These are phyloP conservation scores for Dynastes tityus DNA, from an alignment of 2,888 invertebrate species.

Conservation along the genomic window DNA sequence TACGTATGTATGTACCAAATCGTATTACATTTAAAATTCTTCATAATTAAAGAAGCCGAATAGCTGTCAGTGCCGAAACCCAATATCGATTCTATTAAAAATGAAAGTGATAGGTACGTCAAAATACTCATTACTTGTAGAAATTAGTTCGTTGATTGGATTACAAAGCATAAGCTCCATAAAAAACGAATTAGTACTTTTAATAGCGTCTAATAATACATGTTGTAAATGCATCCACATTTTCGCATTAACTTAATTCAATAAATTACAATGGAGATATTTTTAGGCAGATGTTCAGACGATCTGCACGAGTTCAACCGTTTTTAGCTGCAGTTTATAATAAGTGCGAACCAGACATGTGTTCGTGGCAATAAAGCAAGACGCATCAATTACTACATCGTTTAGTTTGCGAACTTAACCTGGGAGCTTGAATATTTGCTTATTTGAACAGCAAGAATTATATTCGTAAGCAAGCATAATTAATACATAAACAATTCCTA, in stretches of 20 bases:
- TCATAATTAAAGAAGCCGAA: too few species aligned
- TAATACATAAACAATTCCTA: too few species aligned
- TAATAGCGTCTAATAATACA: slow-evolving; percentile 18
- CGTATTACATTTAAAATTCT: too few species aligned
- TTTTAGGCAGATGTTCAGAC: slow-evolving; percentile 48
- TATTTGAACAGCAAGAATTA: neutral
- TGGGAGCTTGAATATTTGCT: neutral
- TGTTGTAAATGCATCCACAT: slow-evolving; percentile 23
- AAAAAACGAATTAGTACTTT: neutral
- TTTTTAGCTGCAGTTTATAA: slow-evolving; percentile 37
- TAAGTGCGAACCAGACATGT: slow-evolving; percentile 35
- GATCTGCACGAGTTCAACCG: slow-evolving; percentile 26
- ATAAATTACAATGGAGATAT: slow-evolving; percentile 46
- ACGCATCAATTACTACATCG: neutral
- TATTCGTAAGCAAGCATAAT: too few species aligned
- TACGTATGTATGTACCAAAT: too few species aligned
- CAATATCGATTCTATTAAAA: too few species aligned
- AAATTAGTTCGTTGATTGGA: neutral
- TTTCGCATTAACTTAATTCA: slow-evolving; percentile 44
- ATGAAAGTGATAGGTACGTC: too few species aligned
- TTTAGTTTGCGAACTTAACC: neutral
- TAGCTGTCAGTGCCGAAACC: too few species aligned
- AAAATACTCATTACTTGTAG: too few species aligned
- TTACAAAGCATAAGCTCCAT: neutral
- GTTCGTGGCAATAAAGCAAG: slow-evolving; percentile 36